Percentiles rank a stretch among this genome's conserved stretches.
Evolutionary conservation across 2,113 vertebrate genomes (phyloP).

Genomic region (Toxotes chatareus): DNA sequence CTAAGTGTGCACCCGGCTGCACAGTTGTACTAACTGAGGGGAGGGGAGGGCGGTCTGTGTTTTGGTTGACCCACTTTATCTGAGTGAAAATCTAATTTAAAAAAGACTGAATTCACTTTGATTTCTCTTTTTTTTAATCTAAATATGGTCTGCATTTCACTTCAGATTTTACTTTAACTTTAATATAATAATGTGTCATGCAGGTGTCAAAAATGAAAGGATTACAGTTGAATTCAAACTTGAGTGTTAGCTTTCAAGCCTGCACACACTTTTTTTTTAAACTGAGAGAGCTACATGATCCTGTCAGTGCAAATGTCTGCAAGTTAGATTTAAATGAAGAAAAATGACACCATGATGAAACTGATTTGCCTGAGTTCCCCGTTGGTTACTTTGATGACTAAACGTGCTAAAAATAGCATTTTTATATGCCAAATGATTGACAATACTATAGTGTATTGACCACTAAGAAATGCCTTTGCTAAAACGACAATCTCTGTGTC

Average conservation of each 20-base stretch:
- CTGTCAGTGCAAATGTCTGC: not conserved
- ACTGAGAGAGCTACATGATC: not conserved
- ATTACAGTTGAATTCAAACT: not conserved
- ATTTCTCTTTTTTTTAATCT: not conserved
- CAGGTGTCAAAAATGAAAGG: not conserved
- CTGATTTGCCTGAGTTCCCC: not conserved
- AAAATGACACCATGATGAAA: not conserved
- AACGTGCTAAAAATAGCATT: conserved; percentile 16
- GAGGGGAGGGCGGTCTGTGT: conserved; percentile 5
- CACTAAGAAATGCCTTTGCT: not conserved
- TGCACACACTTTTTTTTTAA: not conserved
- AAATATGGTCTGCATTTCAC: not conserved
- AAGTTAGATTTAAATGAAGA: conserved; percentile 17
- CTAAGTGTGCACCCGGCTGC: conserved; percentile 30
- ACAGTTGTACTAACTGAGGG: conserved; percentile 24
- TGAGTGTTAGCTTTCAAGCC: not conserved
- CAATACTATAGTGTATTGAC: not conserved
- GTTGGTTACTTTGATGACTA: conserved; percentile 3
- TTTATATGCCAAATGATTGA: not conserved
- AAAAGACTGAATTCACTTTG: not conserved
- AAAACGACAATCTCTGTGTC: conserved; percentile 9
- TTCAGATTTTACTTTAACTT: not conserved
- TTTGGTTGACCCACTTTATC: conserved; percentile 22
- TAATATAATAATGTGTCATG: not conserved
- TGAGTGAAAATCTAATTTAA: not conserved